Percentiles rank a stretch among this genome's conserved stretches.
Evolutionary conservation across 2,888 invertebrate genomes (phyloP).

Genomic region (Biston stratarius): DNA sequence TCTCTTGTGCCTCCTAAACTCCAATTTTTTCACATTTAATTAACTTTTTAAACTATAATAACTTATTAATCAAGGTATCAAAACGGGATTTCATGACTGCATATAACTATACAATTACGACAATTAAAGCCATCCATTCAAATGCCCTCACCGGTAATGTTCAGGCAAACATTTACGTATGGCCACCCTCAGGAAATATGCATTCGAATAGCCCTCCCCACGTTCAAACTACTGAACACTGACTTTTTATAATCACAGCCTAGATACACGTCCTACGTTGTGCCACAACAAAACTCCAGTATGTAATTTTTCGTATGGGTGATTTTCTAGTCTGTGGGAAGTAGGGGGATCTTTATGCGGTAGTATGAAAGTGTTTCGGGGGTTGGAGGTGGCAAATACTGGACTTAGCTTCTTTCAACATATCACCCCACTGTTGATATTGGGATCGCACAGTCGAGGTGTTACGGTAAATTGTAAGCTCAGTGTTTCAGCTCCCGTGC

Average conservation of each 20-base stretch:
- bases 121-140: conserved; percentile 34
- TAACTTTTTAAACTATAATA: too few species aligned
- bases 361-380: conserved; percentile 29
- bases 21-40: too few species aligned
- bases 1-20: too few species aligned
- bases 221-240: conserved; percentile 7
- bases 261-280: background rate
- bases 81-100: background rate
- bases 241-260: background rate
- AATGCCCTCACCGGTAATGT: conserved; percentile 55
- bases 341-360: background rate
- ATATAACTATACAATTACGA: conserved; percentile 1
- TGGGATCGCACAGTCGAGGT: conserved; percentile 49
- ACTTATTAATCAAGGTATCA: too few species aligned
- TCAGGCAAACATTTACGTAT: conserved; percentile 68
- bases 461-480: conserved; percentile 53
- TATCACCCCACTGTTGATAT: conserved; percentile 53
- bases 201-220: conserved; percentile 25
- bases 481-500: conserved; percentile 33
- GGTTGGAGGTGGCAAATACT: conserved; percentile 46
- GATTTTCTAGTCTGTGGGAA: conserved; percentile 10
- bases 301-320: background rate
- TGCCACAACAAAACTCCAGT: background rate
- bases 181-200: conserved; percentile 40
- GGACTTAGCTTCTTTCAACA: conserved; percentile 57